Percentiles rank a stretch among this genome's conserved stretches.
Evolutionary conservation across 2,113 vertebrate genomes (phyloP).

Genomic region (Myxocyprinus asiaticus): DNA sequence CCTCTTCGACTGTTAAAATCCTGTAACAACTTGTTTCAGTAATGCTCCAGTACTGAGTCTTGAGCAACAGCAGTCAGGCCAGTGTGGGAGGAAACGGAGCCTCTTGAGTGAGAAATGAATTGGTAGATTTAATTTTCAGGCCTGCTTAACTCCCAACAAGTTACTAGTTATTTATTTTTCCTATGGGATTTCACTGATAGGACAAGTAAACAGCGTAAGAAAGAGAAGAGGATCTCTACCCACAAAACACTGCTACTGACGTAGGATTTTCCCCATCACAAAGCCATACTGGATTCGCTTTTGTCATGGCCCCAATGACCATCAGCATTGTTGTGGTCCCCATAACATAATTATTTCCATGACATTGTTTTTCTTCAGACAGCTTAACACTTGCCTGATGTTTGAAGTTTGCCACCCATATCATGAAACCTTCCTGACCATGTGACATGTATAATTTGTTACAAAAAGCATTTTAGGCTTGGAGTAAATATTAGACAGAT

Average conservation of each 20-base stretch:
- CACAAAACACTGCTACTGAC: conserved; percentile 11
- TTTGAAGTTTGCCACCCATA: background rate
- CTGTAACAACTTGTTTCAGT: conserved; percentile 53
- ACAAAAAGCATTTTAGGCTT: background rate
- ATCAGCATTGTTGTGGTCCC: too few relatives aligned
- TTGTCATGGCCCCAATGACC: too few relatives aligned
- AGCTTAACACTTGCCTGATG: background rate
- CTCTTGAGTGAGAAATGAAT: conserved; percentile 30
- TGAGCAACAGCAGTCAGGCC: conserved; percentile 44
- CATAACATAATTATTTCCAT: too few relatives aligned
- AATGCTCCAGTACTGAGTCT: conserved; percentile 52
- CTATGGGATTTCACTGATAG: conserved; percentile 16
- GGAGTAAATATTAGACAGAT: background rate
- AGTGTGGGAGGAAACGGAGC: conserved; percentile 39
- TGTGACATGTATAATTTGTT: background rate
- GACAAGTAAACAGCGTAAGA: conserved; percentile 21
- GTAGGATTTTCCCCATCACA: too few relatives aligned
- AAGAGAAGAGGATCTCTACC: background rate
- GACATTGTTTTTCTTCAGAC: background rate
- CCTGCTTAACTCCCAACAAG: conserved; percentile 14
- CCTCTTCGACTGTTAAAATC: conserved; percentile 58
- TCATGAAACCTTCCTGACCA: background rate
- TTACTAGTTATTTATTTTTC: background rate
- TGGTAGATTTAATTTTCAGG: conserved; percentile 30
- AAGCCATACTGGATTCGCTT: too few relatives aligned